A percentile compares a stretch with the other conserved stretches of the same genome.
Evolutionary conservation across 2,113 vertebrate species (phyloP).

Genomic region (Chauna torquata): DNA sequence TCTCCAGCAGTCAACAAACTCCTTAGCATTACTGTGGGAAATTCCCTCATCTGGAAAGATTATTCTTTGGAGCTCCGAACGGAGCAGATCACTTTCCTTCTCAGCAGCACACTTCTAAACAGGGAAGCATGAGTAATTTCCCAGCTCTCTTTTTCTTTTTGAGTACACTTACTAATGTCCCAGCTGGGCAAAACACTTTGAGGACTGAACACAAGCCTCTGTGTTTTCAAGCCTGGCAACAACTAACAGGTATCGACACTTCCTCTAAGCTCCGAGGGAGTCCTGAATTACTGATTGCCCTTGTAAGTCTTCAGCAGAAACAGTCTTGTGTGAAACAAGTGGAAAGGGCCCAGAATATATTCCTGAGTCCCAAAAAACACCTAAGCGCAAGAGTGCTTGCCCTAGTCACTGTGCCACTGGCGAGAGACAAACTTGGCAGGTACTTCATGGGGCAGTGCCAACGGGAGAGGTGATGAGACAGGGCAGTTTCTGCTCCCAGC

Average conservation of each 20-base stretch:
- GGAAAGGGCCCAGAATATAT: neutral
- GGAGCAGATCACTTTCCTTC: neutral
- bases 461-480: neutral
- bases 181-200: neutral
- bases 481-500: neutral
- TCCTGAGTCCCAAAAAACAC: neutral
- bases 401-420: neutral
- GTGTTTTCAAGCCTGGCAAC: neutral
- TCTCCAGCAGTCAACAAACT: neutral
- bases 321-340: neutral
- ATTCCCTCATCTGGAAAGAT: neutral
- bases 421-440: neutral
- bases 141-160: neutral
- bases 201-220: neutral
- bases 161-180: neutral
- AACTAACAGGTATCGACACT: neutral
- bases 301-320: neutral
- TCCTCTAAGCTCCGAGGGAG: neutral
- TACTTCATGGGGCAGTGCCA: neutral
- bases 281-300: neutral
- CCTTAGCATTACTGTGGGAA: neutral
- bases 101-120: neutral
- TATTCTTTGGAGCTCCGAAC: neutral
- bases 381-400: fast-evolving
- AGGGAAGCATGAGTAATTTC: neutral